Percentiles rank a stretch among this genome's conserved stretches.
These are phyloP conservation scores for Macrocentrus cingulum DNA, from an alignment of 1,140 invertebrate genomes.

Conservation along the genomic window DNA sequence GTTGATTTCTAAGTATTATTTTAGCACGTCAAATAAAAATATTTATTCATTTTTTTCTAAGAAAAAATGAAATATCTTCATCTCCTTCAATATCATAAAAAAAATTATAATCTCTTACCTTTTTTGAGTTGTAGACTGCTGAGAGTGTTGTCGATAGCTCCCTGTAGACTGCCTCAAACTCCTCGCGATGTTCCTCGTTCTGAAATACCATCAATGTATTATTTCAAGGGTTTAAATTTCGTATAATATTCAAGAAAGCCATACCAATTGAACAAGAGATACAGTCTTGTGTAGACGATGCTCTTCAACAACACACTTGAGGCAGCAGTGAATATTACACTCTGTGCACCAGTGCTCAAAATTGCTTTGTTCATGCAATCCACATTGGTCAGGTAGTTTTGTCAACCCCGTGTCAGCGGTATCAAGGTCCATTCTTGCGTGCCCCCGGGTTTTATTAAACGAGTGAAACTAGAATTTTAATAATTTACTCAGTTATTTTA, in stretches of 20 bases:
- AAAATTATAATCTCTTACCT: constrained; percentile 32
- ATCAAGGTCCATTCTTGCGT: constrained; percentile 25
- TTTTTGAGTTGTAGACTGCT: constrained; percentile 22
- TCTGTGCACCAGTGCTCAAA: constrained; percentile 46
- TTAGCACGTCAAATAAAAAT: constrained; percentile 37
- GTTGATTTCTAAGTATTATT: constrained; percentile 31
- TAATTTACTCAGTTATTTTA: neutral
- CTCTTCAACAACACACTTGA: constrained; percentile 43
- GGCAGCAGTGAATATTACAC: constrained; percentile 45
- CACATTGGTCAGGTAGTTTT: constrained; percentile 25
- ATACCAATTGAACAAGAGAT: constrained; percentile 3
- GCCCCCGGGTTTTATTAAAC: neutral
- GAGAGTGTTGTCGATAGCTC: constrained; percentile 18
- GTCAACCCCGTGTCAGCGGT: neutral
- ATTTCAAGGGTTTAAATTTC: constrained; percentile 2
- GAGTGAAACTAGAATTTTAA: constrained; percentile 36
- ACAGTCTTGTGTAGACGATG: constrained; percentile 43
- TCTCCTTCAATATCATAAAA: neutral
- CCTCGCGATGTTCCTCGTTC: constrained; percentile 30
- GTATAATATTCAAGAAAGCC: constrained; percentile 3
- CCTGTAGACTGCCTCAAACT: constrained; percentile 13
- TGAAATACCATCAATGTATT: constrained; percentile 29
- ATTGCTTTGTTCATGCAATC: constrained; percentile 26
- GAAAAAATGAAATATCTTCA: neutral
- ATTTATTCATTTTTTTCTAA: constrained; percentile 41